Base-by-base conservation (phyloP, 2,113 vertebrate genomes). In the Edolisoma coerulescens region DNA sequence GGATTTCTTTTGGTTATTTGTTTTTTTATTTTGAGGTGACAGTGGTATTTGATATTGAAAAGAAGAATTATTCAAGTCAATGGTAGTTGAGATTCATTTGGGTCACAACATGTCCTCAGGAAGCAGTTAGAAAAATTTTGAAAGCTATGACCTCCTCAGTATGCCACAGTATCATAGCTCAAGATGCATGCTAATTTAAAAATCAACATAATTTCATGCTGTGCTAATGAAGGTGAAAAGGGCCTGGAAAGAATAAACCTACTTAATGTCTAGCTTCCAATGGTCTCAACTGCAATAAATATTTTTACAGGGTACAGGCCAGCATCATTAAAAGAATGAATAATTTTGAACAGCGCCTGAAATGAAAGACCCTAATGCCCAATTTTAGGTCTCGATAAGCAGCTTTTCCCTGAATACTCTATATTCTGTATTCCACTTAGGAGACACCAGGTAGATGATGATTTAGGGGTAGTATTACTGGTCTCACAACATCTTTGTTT, bases 121-220 rank as follows among this genome's bases (percentile, higher is more conserved):
- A 42, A 32, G 33, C 8, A 65, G 8, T 6, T 28, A 27, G 8
- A 77, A 39, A 53, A n/a, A 33, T 39, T 76, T 74, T 54, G 26
- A 82, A 88, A 60, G 4, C 7, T 52, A 26, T 15, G 52, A 3
- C 5, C 33, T 74, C 27, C 47, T 42, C 9, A 47, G 3, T 56
- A 14, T 73, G 13, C 4, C 13, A 32, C 5, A 4, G 41, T 37
- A 63, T 14, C 0, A 0, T 16, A 86, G 28, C 33, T 75, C 23
- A 84, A 8, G 11, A 28, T 39, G 13, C 8, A 56, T 53, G 13
- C 0, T 53, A 35, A 49, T 84, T 74, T 52, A 39, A 60, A 91
- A 87, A 42, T 17, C 13, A 70, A 16, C 7, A 37, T 21, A 71
- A 57, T 26, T 13, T 69, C 28, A 73, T 28, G 9, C 4, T 39